Conservation (phyloP, 2,888 invertebrate genomes). For the Mesorhabditis sp. region DNA sequence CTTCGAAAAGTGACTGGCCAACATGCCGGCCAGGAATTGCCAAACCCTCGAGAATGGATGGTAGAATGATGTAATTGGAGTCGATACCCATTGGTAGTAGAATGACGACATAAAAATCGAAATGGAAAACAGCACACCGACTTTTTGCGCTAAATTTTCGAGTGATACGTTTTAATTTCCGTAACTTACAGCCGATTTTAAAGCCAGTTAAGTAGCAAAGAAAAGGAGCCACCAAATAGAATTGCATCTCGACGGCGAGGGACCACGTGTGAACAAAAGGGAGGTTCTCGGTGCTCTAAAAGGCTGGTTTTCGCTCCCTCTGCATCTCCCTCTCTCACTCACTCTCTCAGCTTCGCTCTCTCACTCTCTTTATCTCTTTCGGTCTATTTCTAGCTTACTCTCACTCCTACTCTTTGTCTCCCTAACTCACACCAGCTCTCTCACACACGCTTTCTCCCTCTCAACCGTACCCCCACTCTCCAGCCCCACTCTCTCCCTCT, state of each 20-base stretch:
- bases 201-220: conserved; percentile 16
- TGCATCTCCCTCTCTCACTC: no score
- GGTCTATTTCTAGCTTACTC: no score
- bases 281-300: background rate
- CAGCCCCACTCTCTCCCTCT: no score
- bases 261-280: conserved; percentile 41
- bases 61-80: background rate
- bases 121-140: conserved; percentile 74
- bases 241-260: conserved; percentile 37
- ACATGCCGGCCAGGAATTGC: background rate
- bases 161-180: background rate
- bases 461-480: no score
- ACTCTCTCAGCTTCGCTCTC: no score
- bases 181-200: conserved; percentile 62
- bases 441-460: no score
- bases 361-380: no score
- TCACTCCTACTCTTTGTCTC: no score
- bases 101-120: background rate
- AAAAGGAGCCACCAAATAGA: conserved; percentile 31
- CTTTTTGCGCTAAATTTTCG: background rate
- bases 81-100: background rate
- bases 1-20: background rate
- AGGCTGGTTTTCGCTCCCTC: no score
- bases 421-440: no score
- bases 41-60: background rate